Evolutionary conservation across 2,113 vertebrate species (phyloP).

Genomic region (Peromyscus californicus): DNA sequence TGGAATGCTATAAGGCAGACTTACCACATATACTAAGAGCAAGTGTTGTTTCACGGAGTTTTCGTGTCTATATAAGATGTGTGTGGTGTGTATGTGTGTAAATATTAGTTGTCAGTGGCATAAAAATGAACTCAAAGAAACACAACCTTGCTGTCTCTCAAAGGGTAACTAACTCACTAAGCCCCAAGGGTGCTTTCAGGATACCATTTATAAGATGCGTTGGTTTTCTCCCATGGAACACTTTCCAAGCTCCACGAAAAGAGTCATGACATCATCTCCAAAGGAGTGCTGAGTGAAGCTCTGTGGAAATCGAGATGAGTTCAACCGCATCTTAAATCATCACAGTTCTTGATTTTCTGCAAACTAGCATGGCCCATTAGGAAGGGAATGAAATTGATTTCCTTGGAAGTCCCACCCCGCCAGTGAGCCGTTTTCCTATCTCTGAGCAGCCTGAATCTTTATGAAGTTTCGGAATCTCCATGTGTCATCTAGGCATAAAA

Average conservation of each 20-base stretch:
- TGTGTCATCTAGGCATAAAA: slow-evolving; percentile 57
- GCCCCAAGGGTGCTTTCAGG: slow-evolving; percentile 65
- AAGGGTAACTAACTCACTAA: slow-evolving; percentile 47
- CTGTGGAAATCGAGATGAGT: slow-evolving; percentile 73
- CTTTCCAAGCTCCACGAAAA: slow-evolving; percentile 30
- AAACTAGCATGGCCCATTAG: slow-evolving; percentile 72
- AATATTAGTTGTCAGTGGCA: background rate
- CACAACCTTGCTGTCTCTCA: slow-evolving; percentile 48
- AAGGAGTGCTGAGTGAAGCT: slow-evolving; percentile 77
- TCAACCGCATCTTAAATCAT: slow-evolving; percentile 77
- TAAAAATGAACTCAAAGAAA: background rate
- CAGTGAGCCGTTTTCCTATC: slow-evolving; percentile 44
- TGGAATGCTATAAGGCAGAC: background rate
- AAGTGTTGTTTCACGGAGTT: background rate
- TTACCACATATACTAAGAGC: background rate
- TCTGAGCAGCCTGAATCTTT: slow-evolving; percentile 61
- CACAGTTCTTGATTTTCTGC: slow-evolving; percentile 76
- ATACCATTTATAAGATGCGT: slow-evolving; percentile 28
- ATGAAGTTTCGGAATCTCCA: slow-evolving; percentile 50
- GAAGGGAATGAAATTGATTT: slow-evolving; percentile 80
- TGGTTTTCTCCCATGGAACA: slow-evolving; percentile 48
- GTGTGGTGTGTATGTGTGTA: background rate
- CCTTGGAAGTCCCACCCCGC: slow-evolving; percentile 54
- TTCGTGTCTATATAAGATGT: background rate
- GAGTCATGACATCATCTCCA: slow-evolving; percentile 66